These are phyloP conservation scores for pig (Sus scrofa) DNA, from an alignment of 2,113 vertebrate genomes.

Conservation along the genomic window T2T-Sscrofa CM000819.6:29890501-29891000, in stretches of 20 bases:
- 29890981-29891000: constrained; percentile 71
- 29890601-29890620: no score
- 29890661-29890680: no score
- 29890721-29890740: background rate
- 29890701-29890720: no score
- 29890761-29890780: background rate
- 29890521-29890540: no score
- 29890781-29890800: background rate
- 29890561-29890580: no score
- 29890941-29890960: constrained; percentile 73
- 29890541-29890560: no score
- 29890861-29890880: background rate
- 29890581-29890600: no score
- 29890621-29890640: no score
- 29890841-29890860: background rate
- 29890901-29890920: background rate
- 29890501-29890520: no score
- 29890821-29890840: background rate
- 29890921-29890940: background rate
- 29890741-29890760: background rate
- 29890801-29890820: background rate
- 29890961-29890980: constrained; percentile 76
- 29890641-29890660: no score
- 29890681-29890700: no score
- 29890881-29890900: constrained; percentile 7